Evolutionary conservation across 2,888 invertebrate genomes (phyloP).

Genomic region (Ormyrus nitidulus): DNA sequence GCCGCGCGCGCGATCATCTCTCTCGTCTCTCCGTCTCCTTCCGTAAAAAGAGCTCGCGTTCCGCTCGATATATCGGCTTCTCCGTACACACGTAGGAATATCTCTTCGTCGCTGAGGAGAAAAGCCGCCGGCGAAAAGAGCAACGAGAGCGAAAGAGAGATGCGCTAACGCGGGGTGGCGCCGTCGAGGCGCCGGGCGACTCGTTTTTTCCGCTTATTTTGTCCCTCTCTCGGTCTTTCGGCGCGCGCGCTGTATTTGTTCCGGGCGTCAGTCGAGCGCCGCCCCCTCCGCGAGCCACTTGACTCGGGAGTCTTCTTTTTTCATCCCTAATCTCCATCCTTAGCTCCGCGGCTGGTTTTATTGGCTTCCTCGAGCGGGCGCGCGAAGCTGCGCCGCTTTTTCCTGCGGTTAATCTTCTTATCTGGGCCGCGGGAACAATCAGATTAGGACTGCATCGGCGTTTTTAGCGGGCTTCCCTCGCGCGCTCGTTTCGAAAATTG

Average conservation of each 20-base stretch:
- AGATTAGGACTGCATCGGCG: conserved; percentile 5
- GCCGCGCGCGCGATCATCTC: conserved; percentile 31
- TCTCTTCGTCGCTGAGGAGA: conserved; percentile 12
- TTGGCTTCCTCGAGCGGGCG: neutral
- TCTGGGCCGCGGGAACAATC: conserved; percentile 23
- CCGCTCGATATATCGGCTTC: conserved; percentile 56
- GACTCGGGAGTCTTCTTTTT: conserved; percentile 18
- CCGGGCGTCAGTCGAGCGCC: conserved; percentile 41
- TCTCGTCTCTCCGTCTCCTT: neutral
- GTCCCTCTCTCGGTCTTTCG: neutral
- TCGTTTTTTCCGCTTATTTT: conserved; percentile 26
- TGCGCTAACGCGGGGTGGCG: conserved; percentile 47
- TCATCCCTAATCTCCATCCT: neutral
- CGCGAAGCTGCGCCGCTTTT: neutral
- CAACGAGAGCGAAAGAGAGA: conserved; percentile 9
- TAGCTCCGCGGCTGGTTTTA: neutral
- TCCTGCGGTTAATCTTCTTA: conserved; percentile 39
- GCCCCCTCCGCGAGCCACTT: conserved; percentile 8
- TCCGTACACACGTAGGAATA: conserved; percentile 18
- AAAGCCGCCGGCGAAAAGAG: conserved; percentile 38
- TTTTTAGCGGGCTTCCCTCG: conserved; percentile 11
- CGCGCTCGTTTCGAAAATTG: conserved; percentile 23
- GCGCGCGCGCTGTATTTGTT: conserved; percentile 42
- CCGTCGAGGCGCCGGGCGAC: conserved; percentile 52
- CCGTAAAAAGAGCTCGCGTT: conserved; percentile 38